Percentiles rank a stretch among this genome's conserved stretches.
These are phyloP conservation scores for Carapus acus DNA, from an alignment of 2,797 vertebrate genomes.

Conservation along the genomic window DNA sequence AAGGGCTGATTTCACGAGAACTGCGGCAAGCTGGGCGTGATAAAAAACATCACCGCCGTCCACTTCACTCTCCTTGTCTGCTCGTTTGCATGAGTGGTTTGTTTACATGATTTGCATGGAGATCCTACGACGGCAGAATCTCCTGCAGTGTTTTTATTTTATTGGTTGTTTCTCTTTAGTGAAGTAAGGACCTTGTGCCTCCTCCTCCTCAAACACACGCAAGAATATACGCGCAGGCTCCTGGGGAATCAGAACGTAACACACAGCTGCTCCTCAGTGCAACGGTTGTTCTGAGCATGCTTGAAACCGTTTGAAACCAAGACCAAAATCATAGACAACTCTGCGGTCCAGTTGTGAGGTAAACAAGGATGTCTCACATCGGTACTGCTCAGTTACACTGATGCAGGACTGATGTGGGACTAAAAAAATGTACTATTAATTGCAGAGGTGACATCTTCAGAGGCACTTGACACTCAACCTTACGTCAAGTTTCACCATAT, in stretches of 20 bases:
- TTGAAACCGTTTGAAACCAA: neutral
- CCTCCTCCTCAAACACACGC: neutral
- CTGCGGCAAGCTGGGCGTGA: no score
- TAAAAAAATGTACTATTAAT: no score
- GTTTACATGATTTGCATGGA: constrained; percentile 29
- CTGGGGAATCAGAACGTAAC: constrained; percentile 4
- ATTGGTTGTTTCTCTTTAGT: constrained; percentile 1
- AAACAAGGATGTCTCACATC: no score
- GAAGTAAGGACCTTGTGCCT: neutral
- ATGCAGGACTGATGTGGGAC: no score
- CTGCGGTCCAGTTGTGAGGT: no score
- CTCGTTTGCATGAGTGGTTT: constrained; percentile 22
- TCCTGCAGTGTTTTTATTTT: constrained; percentile 4
- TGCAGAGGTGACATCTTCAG: no score
- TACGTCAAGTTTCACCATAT: no score
- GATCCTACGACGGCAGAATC: constrained; percentile 5
- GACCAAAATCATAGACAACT: no score
- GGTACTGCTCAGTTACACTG: no score
- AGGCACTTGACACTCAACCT: no score
- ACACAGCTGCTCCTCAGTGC: constrained; percentile 1
- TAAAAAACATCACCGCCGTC: neutral
- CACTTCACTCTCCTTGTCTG: neutral
- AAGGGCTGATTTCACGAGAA: no score
- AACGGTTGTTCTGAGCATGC: neutral
- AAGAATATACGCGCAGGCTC: no score